Evolutionary conservation across 2,113 vertebrate species (phyloP).

Genomic region (Eptesicus fuscus): DNA sequence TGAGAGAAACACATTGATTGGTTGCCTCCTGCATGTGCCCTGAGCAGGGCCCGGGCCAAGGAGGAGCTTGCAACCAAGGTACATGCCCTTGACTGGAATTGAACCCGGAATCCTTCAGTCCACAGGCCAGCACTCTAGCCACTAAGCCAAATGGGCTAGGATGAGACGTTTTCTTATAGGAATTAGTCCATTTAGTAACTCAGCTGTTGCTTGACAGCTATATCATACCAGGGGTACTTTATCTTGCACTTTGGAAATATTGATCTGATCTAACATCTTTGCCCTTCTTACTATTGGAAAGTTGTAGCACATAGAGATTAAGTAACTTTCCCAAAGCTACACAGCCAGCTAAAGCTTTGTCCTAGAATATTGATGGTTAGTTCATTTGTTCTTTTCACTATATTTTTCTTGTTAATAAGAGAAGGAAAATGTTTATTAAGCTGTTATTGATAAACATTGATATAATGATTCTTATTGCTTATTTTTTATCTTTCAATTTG

Average conservation of each 20-base stretch:
- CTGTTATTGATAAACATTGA: background rate
- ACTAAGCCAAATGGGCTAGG: too few relatives aligned
- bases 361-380: background rate
- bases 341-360: background rate
- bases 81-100: too few relatives aligned
- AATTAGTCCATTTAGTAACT: background rate
- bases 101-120: too few relatives aligned
- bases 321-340: background rate
- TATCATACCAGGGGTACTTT: background rate
- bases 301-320: background rate
- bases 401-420: background rate
- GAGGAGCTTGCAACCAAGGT: too few relatives aligned
- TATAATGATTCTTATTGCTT: background rate
- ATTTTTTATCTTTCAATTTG: background rate
- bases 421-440: background rate
- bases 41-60: too few relatives aligned
- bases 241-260: background rate
- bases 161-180: background rate
- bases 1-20: too few relatives aligned
- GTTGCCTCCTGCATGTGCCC: too few relatives aligned
- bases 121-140: too few relatives aligned
- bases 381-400: conserved; percentile 10
- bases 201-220: background rate
- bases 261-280: background rate
- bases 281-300: background rate